Evolutionary conservation across 2,113 vertebrate genomes (phyloP), one percentile per base, ranked within the genome.

Genomic region (Burhinus oedicnemus): DNA sequence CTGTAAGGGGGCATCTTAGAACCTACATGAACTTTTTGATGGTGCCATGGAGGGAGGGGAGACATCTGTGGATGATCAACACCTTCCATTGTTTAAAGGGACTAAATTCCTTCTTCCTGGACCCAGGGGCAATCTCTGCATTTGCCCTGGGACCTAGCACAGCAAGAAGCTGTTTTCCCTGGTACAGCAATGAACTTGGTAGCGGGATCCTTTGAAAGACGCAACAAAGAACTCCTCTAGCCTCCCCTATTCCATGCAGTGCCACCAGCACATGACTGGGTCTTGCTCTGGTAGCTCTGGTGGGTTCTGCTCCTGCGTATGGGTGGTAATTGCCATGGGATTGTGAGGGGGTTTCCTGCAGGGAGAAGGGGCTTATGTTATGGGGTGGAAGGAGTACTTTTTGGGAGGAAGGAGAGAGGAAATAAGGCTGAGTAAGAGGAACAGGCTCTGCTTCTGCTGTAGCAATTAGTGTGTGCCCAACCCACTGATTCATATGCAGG

Each of bases 291-390:
- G 7, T 34, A 49, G 42, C 26, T 44, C 30, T 32, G 34, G 11
- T 62, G n/a, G 8, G 3, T 83, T 93, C 13, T 21, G 17, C 9
- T 32, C 42, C 22, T 57, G 34, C 2, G 1, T 1, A 0, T 55
- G 20, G 3, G 9, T 69, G 42, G 22, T 54, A 79, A 82, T 51
- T 57, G 65, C 25, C 19, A 5, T 52, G 42, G 21, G 13, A 20
- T 25, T 72, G 42, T 2, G 3, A 79, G 17, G 29, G 10, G 60
- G 34, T 11, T 26, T 72, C n/a, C 66, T 88, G 3, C 34, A 42
- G 36, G 27, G 40, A 72, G 49, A 65, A 88, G 23, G 5, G 14
- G 2, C 23, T 77, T 83, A 25, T 8, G 4, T 86, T 90, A 14
- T 51, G 36, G 32, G 32, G 8, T 76, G 15, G 7, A 66, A 84